Evolutionary conservation across 2,888 invertebrate species (phyloP).

Genomic region (Clepsis dumicolana): DNA sequence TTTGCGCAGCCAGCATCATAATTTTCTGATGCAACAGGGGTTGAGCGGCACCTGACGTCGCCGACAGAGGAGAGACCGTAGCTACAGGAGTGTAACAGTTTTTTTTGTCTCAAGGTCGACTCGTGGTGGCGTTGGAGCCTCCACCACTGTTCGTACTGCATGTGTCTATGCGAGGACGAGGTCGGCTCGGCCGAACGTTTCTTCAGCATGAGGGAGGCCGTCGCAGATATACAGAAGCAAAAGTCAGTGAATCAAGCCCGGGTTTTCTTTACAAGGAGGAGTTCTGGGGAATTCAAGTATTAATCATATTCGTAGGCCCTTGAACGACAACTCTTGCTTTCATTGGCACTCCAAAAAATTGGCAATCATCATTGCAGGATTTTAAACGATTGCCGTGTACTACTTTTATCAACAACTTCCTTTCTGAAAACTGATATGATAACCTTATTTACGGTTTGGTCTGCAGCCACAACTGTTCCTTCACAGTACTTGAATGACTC

Average conservation of each 20-base stretch:
- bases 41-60: background rate
- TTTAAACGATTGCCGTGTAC: background rate
- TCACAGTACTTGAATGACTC: conserved; percentile 22
- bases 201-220: conserved; percentile 90
- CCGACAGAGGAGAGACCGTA: background rate
- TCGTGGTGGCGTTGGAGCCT: conserved; percentile 96
- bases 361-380: background rate
- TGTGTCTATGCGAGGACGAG: conserved; percentile 94
- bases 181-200: conserved; percentile 90
- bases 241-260: conserved; percentile 79
- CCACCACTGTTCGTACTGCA: conserved; percentile 95
- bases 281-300: conserved; percentile 20
- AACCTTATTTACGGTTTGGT: background rate
- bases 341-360: conserved; percentile 1
- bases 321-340: background rate
- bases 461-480: background rate
- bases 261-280: background rate
- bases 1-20: no score
- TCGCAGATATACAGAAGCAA: conserved; percentile 85
- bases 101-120: conserved; percentile 87
- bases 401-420: background rate
- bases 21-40: no score
- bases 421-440: background rate
- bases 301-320: background rate
- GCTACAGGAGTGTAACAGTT: conserved; percentile 34